A percentile compares a stretch with the other conserved stretches of the same genome.
These are phyloP conservation scores for Pycnonotus jocosus DNA, from an alignment of 2,113 vertebrate species.

Conservation along the genomic window DNA sequence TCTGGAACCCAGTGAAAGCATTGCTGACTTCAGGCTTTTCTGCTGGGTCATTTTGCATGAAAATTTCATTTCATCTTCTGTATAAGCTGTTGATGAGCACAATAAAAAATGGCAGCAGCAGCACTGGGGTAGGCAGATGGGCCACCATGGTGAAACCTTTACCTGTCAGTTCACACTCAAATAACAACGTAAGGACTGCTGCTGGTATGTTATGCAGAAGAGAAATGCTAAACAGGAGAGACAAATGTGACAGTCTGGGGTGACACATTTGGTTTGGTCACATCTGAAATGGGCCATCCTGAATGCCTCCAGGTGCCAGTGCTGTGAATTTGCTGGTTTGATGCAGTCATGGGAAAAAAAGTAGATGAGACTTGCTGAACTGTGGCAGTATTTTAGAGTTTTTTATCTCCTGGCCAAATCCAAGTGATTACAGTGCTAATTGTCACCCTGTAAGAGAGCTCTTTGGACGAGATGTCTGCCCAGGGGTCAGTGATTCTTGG, in stretches of 20 bases:
- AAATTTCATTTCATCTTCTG: background rate
- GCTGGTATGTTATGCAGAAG: background rate
- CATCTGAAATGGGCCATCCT: background rate
- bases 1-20: background rate
- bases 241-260: background rate
- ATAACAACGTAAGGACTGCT: background rate
- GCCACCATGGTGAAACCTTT: background rate
- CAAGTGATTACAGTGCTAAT: background rate
- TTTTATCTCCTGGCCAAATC: background rate
- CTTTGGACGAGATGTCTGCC: background rate
- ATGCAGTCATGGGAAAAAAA: background rate
- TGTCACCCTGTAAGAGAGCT: background rate
- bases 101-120: background rate
- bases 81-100: background rate
- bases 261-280: fast-evolving
- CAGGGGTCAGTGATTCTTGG: fast-evolving
- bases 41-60: background rate
- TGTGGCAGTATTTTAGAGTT: background rate
- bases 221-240: background rate
- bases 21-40: background rate
- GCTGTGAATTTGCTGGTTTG: background rate
- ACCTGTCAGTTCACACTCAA: background rate
- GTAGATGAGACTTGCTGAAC: background rate
- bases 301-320: background rate
- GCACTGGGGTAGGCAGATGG: background rate